phyloP scores from a whole-genome alignment of 2,113 vertebrate species.

The Rhinopomastus cyanomelas region DNA sequence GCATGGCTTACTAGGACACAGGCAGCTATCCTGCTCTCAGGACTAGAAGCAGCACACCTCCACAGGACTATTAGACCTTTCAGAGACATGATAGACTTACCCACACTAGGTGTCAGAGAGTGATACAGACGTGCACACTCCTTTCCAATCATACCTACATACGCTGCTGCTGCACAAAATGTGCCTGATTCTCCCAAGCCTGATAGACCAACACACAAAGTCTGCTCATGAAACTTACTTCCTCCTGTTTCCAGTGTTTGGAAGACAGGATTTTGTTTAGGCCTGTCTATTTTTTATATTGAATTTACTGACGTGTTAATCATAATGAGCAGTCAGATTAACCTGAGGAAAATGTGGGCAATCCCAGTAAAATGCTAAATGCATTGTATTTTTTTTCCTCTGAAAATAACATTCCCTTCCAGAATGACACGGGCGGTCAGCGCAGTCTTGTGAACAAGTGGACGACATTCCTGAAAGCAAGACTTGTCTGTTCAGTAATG shows the following conservation, averaged over 20 bases:
- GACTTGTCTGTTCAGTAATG: conserved; percentile 94
- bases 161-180: background rate
- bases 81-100: background rate
- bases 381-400: background rate
- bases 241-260: background rate
- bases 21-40: background rate
- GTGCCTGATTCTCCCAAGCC: background rate
- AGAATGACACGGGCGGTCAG: conserved; percentile 97
- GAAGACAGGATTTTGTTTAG: background rate
- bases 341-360: background rate
- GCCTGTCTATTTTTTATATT: background rate
- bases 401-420: conserved; percentile 47
- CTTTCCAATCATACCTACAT: background rate
- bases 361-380: background rate
- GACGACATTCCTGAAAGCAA: conserved; percentile 96
- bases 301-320: background rate
- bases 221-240: background rate
- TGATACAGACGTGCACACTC: background rate
- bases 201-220: background rate
- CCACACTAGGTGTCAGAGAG: background rate
- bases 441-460: conserved; percentile 98
- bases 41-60: background rate
- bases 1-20: background rate
- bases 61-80: background rate
- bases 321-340: background rate